These are phyloP conservation scores for Myotis lucifugus DNA, from an alignment of 2,113 vertebrate species.

Conservation along the genomic window DNA sequence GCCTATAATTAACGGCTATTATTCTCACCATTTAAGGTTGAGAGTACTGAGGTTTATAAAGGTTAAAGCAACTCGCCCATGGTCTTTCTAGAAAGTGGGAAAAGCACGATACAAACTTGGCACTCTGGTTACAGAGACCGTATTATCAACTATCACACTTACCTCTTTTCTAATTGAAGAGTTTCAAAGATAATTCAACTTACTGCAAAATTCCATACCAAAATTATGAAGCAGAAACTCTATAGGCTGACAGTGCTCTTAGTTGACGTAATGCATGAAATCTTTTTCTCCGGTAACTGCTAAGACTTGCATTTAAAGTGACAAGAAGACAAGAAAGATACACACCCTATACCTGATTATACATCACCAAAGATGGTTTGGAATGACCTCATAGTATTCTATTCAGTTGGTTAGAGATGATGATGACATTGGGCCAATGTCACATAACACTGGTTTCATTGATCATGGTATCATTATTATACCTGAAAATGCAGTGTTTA, in stretches of 20 bases:
- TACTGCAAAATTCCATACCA: not conserved
- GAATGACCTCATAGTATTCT: not conserved
- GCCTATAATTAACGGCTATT: not conserved
- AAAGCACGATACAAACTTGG: not conserved
- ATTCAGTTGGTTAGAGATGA: not conserved
- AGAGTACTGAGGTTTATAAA: not conserved
- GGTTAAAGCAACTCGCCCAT: not conserved
- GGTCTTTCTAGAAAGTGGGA: not conserved
- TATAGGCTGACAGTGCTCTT: not conserved
- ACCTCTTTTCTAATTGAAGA: not conserved
- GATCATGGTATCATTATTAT: not conserved
- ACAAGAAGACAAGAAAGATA: not conserved
- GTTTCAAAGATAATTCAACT: not conserved
- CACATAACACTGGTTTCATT: not conserved
- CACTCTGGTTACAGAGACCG: not conserved
- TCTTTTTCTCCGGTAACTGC: not conserved
- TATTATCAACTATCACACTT: not conserved
- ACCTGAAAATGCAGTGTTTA: not conserved
- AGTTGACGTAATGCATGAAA: not conserved
- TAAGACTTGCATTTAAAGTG: not conserved
- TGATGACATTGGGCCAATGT: not conserved
- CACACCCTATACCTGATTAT: not conserved
- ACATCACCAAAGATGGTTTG: not conserved
- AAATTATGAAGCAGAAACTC: not conserved
- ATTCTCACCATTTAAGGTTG: not conserved